Percentiles rank a stretch among this genome's conserved stretches.
These are phyloP conservation scores for Micromys minutus DNA, from an alignment of 2,113 vertebrate genomes.

Conservation along the genomic window DNA sequence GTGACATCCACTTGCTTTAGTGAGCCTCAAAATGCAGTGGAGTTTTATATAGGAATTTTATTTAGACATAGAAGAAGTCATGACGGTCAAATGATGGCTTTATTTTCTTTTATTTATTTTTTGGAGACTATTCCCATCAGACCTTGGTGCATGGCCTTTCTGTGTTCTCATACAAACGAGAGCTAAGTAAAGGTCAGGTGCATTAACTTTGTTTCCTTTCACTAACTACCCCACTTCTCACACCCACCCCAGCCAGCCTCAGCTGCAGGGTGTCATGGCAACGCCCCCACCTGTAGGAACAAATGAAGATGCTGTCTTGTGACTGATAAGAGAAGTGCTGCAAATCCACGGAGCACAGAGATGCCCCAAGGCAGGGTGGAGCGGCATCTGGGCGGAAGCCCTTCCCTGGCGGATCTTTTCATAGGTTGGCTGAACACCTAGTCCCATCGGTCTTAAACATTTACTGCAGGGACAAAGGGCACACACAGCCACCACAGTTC, in stretches of 20 bases:
- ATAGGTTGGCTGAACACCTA: neutral
- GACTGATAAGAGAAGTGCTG: neutral
- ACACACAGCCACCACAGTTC: neutral
- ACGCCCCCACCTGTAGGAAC: neutral
- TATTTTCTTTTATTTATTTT: slow-evolving; percentile 12
- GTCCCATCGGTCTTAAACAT: neutral
- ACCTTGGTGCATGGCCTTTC: neutral
- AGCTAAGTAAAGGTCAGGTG: neutral
- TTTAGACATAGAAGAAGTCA: slow-evolving; percentile 55
- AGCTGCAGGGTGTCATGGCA: neutral
- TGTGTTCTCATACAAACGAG: slow-evolving; percentile 30
- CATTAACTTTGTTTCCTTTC: neutral
- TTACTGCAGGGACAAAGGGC: neutral
- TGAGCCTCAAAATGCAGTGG: neutral
- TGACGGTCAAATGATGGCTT: neutral
- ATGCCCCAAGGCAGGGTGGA: neutral
- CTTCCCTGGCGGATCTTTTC: neutral
- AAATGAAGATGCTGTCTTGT: neutral
- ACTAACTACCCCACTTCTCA: neutral
- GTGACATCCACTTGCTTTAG: slow-evolving; percentile 15
- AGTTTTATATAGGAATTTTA: slow-evolving; percentile 15
- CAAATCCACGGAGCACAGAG: neutral
- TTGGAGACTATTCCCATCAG: slow-evolving; percentile 10
- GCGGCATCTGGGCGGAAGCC: neutral
- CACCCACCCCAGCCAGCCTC: neutral